Evolutionary conservation across 2,113 vertebrate genomes (phyloP).

Genomic region (Periophthalmodon schlosseri): DNA sequence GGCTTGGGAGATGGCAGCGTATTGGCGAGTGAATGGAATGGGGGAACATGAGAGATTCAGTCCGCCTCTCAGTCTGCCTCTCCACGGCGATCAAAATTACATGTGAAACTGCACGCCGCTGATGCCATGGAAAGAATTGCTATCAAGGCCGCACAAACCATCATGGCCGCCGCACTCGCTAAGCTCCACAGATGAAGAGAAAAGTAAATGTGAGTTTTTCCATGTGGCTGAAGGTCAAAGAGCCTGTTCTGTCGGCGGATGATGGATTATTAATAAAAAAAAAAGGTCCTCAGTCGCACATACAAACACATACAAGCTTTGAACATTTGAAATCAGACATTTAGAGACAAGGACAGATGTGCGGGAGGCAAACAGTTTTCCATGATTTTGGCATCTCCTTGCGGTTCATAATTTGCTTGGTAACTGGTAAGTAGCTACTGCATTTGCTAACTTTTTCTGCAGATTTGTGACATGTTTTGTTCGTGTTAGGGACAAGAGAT

Average conservation of each 20-base stretch:
- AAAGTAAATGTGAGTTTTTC: slow-evolving; percentile 35
- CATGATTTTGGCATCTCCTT: not conserved
- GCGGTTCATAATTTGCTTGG: not conserved
- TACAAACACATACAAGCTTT: not conserved
- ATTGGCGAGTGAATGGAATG: slow-evolving; percentile 20
- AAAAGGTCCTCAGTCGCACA: not conserved
- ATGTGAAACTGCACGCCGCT: slow-evolving; percentile 63
- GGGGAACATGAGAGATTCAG: slow-evolving; percentile 60
- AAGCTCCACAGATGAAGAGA: slow-evolving; percentile 43
- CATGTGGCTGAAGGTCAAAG: slow-evolving; percentile 69
- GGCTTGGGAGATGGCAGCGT: slow-evolving; percentile 33
- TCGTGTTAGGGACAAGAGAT: no score
- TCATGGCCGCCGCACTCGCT: slow-evolving; percentile 39
- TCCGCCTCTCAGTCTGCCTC: slow-evolving; percentile 36
- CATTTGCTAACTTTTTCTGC: not conserved
- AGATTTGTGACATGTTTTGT: no score
- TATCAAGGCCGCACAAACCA: slow-evolving; percentile 57
- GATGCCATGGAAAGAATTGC: slow-evolving; percentile 57
- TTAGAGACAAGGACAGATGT: not conserved
- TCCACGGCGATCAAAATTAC: slow-evolving; percentile 58
- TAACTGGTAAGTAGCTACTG: not conserved
- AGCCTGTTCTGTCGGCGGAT: slow-evolving; percentile 61
- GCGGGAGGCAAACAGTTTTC: not conserved
- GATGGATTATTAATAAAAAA: slow-evolving; percentile 73
- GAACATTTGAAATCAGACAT: not conserved